Conservation (phyloP, 1,140 invertebrate genomes). For the Nasonia longicornis region DNA sequence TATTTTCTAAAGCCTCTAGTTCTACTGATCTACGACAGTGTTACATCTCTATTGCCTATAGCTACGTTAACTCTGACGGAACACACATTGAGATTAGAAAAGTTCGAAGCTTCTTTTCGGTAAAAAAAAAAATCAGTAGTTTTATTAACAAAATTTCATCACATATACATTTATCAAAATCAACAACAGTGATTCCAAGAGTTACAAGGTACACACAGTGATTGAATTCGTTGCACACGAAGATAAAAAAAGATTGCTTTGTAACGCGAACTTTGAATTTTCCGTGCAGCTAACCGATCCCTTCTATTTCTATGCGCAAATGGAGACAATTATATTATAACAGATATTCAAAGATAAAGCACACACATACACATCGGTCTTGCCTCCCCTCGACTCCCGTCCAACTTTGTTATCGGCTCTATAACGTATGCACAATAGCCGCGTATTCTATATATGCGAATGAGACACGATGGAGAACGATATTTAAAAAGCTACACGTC, state of each 20-base stretch:
- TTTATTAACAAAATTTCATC: not conserved
- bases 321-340: not conserved
- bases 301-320: not conserved
- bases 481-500: not conserved
- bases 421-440: not conserved
- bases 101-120: not conserved
- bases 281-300: too few relatives aligned
- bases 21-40: not conserved
- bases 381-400: not conserved
- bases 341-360: not conserved
- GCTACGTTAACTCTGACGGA: not conserved
- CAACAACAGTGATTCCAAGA: not conserved
- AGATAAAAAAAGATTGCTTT: not conserved
- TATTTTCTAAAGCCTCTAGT: not conserved
- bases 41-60: not conserved
- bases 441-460: not conserved
- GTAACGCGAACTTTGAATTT: not conserved
- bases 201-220: not conserved
- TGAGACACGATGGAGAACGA: not conserved
- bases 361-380: not conserved
- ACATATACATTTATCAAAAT: not conserved
- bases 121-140: not conserved
- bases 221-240: not conserved
- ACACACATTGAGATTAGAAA: not conserved
- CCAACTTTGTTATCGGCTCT: not conserved